Base-by-base conservation (phyloP, 2,797 vertebrate genomes). In the Tenualosa ilisha region DNA sequence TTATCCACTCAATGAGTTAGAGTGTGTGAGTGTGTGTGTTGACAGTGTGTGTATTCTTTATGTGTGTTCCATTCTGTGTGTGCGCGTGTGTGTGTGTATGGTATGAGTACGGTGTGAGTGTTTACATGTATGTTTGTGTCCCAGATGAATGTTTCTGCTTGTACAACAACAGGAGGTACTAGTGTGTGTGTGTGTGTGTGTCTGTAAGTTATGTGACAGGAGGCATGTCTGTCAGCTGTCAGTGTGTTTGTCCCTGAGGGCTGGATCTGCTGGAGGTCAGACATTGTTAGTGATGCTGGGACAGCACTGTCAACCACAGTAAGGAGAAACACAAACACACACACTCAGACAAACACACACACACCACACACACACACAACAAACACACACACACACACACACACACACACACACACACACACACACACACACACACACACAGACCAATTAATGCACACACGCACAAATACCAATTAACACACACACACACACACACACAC, bases 361-460 rank as follows among this genome's bases (percentile, higher is more conserved):
- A 63, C 22, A 63, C 59, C n/a, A 63, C 61, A 26, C n/a, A 22
- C 5, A 51, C 8, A 51, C 8, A 12, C 8, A 11, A 61, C 22
- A 24, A 2, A 24, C 3, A 56, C 7, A 31, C 31, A 31, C 31
- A 31, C 1, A 11, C 61, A 26, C n/a, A 65, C 61, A 26, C 61
- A 65, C 61, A 65, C 61, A 65, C 61, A 65, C n/a, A 65, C 61
- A 65, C 50, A n/a, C 22, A 63, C 59, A 63, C 59, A 63, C 59
- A 63, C 22, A 63, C 59, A 63, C n/a, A 63, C 61, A 26, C n/a
- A 22, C 5, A 51, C 8, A 51, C 8, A 12, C 8, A 11, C 1
- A 51, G 50, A 51, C 7, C 31, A 31, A 31, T 31, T 31, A 31
- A 31, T 1, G 31, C 31, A 31, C 20, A 22, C 7, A 61, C 56